Base-by-base conservation (phyloP, 2,113 vertebrate species). In the Anhinga rufa region DNA sequence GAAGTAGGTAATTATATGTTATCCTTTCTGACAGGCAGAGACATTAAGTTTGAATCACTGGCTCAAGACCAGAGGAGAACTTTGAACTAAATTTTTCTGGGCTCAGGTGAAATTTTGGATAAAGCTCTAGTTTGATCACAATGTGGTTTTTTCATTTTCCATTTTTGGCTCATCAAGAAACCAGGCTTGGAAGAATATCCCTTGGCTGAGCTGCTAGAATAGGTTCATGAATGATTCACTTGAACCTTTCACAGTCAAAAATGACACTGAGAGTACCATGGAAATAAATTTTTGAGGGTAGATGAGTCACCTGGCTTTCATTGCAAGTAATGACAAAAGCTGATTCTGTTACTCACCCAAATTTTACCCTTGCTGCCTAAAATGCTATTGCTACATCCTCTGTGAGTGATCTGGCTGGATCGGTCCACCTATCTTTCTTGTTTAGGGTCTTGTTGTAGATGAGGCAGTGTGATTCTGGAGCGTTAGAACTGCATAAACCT, bases 241-340 rank as follows among this genome's bases (percentile, higher is more conserved):
- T 87, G 70, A 95, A 95, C 93, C 91, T 95, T 95, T 90, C 11
- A 29, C 44, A 96, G 93, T 92, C 66, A 90, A 91, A 93, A 95
- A 92, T 91, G 86, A 95, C 91, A 95, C 70, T 48, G 57, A 79
- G 78, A 79, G 57, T 65, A 87, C 81, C 77, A 91, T n/a, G 34
- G 70, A 95, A 95, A 95, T 92, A 92, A 84, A 82, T 94, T 95
- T 94, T 92, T 94, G 81, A 95, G 91, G 74, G 61, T 87, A 95
- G 81, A 90, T 96, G 96, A 96, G 57, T 96, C 94, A 97, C 52
- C 88, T 72, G 58, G 57, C 13, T 79, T 95, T 95, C 90, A 72
- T 24, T 91, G 81, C 78, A 95, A 95, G 81, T 76, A 94, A 94
- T 72, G 87, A 94, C 85, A 96, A 92, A 95, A 95, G 57, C 65